Conservation (phyloP, 2,888 invertebrate species). For the Aquatica leii region DNA sequence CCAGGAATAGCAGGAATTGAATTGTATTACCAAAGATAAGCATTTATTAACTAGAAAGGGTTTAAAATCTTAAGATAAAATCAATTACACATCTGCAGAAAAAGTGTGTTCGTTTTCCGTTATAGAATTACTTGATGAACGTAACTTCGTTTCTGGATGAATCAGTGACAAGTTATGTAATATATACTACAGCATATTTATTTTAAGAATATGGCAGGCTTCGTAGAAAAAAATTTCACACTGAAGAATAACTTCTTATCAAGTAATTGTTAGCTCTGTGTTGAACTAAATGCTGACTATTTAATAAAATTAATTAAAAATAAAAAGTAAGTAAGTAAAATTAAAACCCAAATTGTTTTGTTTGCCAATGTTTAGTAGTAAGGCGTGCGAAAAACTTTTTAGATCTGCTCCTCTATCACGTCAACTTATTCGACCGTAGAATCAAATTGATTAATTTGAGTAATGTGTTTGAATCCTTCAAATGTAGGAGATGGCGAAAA, state of each 20-base stretch:
- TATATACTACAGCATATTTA: neutral
- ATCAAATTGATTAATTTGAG: neutral
- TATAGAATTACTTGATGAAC: constrained; percentile 18
- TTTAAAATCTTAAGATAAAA: constrained; percentile 34
- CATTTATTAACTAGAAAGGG: constrained; percentile 25
- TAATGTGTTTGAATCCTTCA: too few relatives aligned
- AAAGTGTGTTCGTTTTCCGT: constrained; percentile 25
- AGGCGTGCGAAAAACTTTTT: neutral
- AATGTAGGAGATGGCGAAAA: too few relatives aligned
- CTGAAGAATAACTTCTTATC: too few relatives aligned
- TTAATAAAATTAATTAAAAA: neutral
- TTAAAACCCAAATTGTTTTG: neutral
- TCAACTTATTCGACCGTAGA: neutral
- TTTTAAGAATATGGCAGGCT: neutral
- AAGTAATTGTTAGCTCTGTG: neutral
- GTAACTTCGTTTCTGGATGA: neutral
- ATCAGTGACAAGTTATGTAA: neutral
- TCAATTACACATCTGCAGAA: too few relatives aligned
- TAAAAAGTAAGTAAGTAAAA: neutral
- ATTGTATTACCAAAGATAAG: constrained; percentile 23
- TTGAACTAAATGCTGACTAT: neutral
- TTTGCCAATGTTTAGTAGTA: neutral
- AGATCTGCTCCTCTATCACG: neutral
- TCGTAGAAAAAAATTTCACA: too few relatives aligned
- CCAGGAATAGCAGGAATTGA: constrained; percentile 21